Percentiles rank a stretch among this genome's conserved stretches.
Conservation (phyloP, 1,140 invertebrate genomes). For the Dendroctonus valens region DNA sequence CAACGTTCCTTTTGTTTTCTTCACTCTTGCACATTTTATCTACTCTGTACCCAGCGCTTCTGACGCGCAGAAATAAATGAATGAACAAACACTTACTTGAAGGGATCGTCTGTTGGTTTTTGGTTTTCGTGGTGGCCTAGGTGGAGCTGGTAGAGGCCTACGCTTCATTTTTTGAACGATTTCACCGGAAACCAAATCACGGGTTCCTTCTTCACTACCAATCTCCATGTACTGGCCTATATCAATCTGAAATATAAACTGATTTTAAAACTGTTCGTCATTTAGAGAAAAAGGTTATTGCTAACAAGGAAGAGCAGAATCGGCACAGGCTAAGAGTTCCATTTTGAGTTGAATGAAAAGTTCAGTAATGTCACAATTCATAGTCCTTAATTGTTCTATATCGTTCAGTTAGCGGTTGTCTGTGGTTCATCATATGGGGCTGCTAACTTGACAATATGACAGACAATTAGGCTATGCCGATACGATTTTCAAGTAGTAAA, state of each 20-base stretch:
- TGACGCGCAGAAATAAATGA: too few species aligned
- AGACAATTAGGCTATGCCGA: too few species aligned
- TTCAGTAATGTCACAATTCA: too few species aligned
- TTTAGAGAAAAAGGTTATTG: not conserved
- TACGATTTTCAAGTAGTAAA: too few species aligned
- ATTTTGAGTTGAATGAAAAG: not conserved
- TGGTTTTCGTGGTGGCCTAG: constrained; percentile 66
- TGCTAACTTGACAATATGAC: too few species aligned
- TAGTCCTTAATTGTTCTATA: too few species aligned
- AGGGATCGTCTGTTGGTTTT: constrained; percentile 39
- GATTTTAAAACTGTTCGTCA: not conserved
- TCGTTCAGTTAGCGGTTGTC: too few species aligned
- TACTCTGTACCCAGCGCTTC: too few species aligned
- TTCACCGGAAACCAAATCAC: constrained; percentile 66
- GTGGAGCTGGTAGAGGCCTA: constrained; percentile 76
- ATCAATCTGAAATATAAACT: constrained; percentile 44
- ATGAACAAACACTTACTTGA: constrained; percentile 7
- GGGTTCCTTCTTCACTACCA: constrained; percentile 56
- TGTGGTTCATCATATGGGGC: too few species aligned
- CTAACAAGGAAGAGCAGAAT: not conserved
- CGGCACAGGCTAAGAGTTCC: not conserved
- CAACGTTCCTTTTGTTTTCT: too few species aligned
- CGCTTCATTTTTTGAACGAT: constrained; percentile 76
- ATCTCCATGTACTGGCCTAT: constrained; percentile 62
- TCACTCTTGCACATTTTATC: too few species aligned